Evolutionary conservation across 2,888 invertebrate species (phyloP), one percentile per base, ranked within the genome.

Genomic region (Epiperipatus broadwayi): DNA sequence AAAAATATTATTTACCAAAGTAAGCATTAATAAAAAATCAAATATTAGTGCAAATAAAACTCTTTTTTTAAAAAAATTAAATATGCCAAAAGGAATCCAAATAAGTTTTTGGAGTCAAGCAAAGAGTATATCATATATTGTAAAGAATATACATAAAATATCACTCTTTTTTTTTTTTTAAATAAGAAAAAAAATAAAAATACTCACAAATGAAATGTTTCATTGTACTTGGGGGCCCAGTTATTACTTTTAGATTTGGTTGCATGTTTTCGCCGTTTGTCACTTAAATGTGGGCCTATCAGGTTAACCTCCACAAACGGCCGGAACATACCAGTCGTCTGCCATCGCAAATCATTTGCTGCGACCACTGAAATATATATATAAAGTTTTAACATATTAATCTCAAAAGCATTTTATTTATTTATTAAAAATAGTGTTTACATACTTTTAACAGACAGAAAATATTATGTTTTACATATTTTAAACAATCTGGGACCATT

Each of bases 191-290:
- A 41, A 43, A 4, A 14, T 25, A 28, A 31, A 8, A 7, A 16
- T 49, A 73, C 91, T 81, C 67, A 97, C 95, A 97, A 97, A 58
- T 89, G 84, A 65, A 95, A 95, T 19, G 87, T 91, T 65, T 97
- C 97, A 64, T 95, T 95, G 67, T 83, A 99, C 62, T 93, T 97
- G 1, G 97, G 97, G 44, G 93, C 91, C 89, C 91, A 89, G 61
- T 87, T 91, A 61, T 91, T 91, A 52, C 83, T 81, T 63, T 95
- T 97, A 5, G 93, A 89, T 64, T 97, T 97, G 16, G 97, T 99
- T 21, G 91, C 85, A 57, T 84, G 81, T 63, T 91, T 93, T 49
- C 97, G 69, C 61, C 93, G 95, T 66, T 91, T 95, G 56, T 97
- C 95, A 34, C 87, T 80, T 41, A 99, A 68, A 58, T 93, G 84